Conservation (phyloP, 2,888 invertebrate genomes). For the Stratiomys singularior region DNA sequence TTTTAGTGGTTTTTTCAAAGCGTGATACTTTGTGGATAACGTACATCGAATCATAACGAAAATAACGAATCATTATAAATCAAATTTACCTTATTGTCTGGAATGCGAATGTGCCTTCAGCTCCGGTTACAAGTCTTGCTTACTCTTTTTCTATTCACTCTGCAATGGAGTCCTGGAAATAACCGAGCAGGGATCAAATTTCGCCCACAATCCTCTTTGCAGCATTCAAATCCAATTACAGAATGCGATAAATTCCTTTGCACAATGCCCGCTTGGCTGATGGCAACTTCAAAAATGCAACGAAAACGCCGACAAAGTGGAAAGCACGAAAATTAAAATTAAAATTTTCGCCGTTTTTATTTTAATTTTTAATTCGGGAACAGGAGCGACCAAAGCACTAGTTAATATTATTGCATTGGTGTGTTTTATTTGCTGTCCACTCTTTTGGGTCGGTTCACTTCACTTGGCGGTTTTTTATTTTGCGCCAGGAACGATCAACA, state of each 20-base stretch:
- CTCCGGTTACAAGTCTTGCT: too few species aligned
- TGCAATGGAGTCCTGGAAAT: background rate
- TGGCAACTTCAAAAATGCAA: background rate
- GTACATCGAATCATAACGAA: too few species aligned
- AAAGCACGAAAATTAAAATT: slow-evolving; percentile 6
- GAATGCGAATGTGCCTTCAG: background rate
- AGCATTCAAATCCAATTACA: background rate
- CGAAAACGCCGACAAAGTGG: background rate
- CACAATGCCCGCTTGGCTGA: background rate
- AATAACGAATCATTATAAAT: background rate
- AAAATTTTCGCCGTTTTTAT: background rate
- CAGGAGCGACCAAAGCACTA: background rate
- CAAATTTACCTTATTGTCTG: background rate
- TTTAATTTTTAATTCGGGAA: too few species aligned
- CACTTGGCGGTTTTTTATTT: background rate
- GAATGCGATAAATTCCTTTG: background rate
- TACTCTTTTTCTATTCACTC: background rate
- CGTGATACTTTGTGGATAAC: too few species aligned
- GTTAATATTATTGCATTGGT: background rate
- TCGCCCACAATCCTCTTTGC: background rate
- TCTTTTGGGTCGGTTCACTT: background rate
- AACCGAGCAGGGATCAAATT: background rate
- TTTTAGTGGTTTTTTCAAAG: too few species aligned
- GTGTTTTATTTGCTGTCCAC: background rate
- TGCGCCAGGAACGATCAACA: too few species aligned